Percentiles rank a stretch among this genome's conserved stretches.
These are phyloP conservation scores for Athalia cordata DNA, from an alignment of 2,888 invertebrate species.

Conservation along the genomic window DNA sequence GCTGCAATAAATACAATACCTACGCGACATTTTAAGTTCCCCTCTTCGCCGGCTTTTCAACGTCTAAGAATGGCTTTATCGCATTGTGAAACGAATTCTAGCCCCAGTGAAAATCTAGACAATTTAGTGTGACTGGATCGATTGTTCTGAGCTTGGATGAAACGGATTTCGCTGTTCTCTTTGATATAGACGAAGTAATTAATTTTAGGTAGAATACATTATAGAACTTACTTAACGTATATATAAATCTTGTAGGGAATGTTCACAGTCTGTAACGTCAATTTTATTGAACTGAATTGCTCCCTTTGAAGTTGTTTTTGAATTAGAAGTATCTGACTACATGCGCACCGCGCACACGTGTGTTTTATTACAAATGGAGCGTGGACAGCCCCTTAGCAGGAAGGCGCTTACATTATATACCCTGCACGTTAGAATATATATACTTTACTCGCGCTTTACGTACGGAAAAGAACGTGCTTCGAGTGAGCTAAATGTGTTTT, in stretches of 20 bases:
- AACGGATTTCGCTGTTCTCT: background rate
- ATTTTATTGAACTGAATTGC: constrained; percentile 28
- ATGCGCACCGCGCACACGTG: constrained; percentile 40
- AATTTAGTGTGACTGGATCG: background rate
- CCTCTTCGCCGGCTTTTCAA: constrained; percentile 5
- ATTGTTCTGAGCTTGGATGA: background rate
- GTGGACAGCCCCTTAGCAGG: constrained; percentile 42
- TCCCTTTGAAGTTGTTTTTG: constrained; percentile 33
- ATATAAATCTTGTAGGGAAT: background rate
- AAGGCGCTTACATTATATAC: background rate
- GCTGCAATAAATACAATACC: background rate
- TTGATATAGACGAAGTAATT: background rate
- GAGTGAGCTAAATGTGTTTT: constrained; percentile 47
- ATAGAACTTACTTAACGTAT: background rate
- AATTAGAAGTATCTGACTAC: background rate
- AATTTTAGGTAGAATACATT: background rate
- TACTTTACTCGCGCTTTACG: background rate
- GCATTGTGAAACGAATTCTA: constrained; percentile 1
- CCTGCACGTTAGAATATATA: too few relatives aligned
- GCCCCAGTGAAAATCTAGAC: background rate
- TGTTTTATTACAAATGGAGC: constrained; percentile 45
- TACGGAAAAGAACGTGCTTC: constrained; percentile 44
- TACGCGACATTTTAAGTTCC: constrained; percentile 15
- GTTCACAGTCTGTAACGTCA: constrained; percentile 22
- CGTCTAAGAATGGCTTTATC: background rate